Evolutionary conservation across 2,888 invertebrate genomes (phyloP).

Genomic region (Limnephilus marmoratus): DNA sequence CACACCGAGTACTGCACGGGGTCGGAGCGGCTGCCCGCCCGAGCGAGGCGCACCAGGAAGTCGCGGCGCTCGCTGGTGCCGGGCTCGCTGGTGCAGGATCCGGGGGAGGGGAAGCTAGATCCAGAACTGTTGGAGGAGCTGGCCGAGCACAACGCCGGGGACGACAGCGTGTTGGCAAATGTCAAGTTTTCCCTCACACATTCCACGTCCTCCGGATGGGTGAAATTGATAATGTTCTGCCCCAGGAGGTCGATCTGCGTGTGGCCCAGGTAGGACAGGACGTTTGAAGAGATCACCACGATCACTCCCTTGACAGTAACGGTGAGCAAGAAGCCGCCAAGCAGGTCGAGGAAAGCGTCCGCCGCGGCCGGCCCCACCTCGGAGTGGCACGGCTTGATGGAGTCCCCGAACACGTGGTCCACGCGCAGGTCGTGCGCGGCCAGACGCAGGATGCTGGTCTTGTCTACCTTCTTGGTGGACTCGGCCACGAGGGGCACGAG

Average conservation of each 20-base stretch:
- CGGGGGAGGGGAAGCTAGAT: slow-evolving; percentile 66
- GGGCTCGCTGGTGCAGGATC: slow-evolving; percentile 75
- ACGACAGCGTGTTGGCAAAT: slow-evolving; percentile 67
- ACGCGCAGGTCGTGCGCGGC: slow-evolving; percentile 91
- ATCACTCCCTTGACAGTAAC: slow-evolving; percentile 89
- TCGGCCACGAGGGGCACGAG: slow-evolving; percentile 90
- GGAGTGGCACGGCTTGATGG: slow-evolving; percentile 72
- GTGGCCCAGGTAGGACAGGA: slow-evolving; percentile 91
- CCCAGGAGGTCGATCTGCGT: slow-evolving; percentile 93
- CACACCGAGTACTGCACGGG: slow-evolving; percentile 84
- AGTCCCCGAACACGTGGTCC: slow-evolving; percentile 82
- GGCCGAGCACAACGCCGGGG: slow-evolving; percentile 68
- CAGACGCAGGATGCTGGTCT: slow-evolving; percentile 91
- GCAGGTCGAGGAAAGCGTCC: slow-evolving; percentile 80
- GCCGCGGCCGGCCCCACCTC: slow-evolving; percentile 78
- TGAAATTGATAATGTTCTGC: slow-evolving; percentile 89
- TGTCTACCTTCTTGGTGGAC: slow-evolving; percentile 91
- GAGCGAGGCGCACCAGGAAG: slow-evolving; percentile 79
- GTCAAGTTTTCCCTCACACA: slow-evolving; percentile 83
- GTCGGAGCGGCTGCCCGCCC: slow-evolving; percentile 85
- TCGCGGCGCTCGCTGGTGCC: slow-evolving; percentile 75
- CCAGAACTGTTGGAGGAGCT: slow-evolving; percentile 67
- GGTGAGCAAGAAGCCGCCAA: slow-evolving; percentile 89
- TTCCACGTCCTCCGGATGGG: slow-evolving; percentile 90
- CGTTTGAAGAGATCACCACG: slow-evolving; percentile 89